Evolutionary conservation across 2,888 invertebrate species (phyloP), one percentile per base, ranked within the genome.

Genomic region (Brenthis ino): DNA sequence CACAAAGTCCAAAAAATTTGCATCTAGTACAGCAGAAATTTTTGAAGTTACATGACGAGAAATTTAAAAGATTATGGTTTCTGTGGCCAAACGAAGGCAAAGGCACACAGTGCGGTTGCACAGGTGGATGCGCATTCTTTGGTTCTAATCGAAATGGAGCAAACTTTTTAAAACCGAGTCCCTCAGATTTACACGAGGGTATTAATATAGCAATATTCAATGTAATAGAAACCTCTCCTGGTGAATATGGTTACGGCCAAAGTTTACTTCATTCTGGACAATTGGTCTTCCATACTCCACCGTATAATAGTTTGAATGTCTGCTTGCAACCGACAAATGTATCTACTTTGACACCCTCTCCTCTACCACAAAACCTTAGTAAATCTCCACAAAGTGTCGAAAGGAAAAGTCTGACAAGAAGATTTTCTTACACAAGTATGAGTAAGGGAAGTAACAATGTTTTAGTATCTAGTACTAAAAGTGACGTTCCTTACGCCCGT

Each of bases 101-200:
- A 75, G 93, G 94, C 69, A 91, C 95, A 0, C 97, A 96, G 76
- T 99, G 99, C 84, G 99, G 99, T 0, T 99, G 99, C 85, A 96
- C 97, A 47, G 99, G 99, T 3, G 99, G 99, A 0, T 99, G 98
- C 82, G 94, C 94, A 13, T 99, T 99, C 91, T 99, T 99, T 83
- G 99, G 99, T 2, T 95, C 95, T 66, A 99, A 99, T 86, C 95
- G 95, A 80, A 98, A 98, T 84, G 99, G 99, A 0, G 91, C 95
- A 13, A 95, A 95, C 75, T 98, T 99, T 88, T 97, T 99, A 76
- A 97, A 97, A 80, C 98, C 98, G 0, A 96, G 95, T 73, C 93
- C 95, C 37, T 95, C 96, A 69, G 98, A 98, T 88, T 89, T 97
- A 54, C 95, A 95, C 68, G 97, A 97, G 77, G 97, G 97, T 3